Conservation (phyloP, 2,113 vertebrate genomes). For the Tichodroma muraria region DNA sequence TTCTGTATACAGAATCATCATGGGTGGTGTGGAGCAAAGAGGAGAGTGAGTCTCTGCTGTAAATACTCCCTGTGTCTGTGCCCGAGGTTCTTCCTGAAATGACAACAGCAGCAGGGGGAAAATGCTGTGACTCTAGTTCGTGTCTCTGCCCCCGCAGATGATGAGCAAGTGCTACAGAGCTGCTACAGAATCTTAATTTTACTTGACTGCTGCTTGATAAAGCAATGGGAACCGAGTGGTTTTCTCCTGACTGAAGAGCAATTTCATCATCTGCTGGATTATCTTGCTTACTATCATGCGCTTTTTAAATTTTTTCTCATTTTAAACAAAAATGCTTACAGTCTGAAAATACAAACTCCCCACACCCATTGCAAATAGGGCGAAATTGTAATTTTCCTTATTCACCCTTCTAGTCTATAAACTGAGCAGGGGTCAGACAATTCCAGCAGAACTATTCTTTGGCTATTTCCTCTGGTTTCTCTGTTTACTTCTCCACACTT, state of each 20-base stretch:
- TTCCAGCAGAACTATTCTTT: neutral
- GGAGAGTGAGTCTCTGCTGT: neutral
- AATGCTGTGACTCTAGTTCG: neutral
- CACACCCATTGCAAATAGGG: neutral
- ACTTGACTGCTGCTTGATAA: neutral
- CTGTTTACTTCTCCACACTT: neutral
- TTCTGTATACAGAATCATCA: neutral
- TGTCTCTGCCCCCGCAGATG: neutral
- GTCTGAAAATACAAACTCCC: neutral
- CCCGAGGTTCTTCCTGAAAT: neutral
- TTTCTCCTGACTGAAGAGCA: neutral
- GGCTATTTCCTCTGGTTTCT: neutral
- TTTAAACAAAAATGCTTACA: neutral
- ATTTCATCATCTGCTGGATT: neutral
- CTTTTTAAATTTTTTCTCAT: neutral
- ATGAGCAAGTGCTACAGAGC: neutral
- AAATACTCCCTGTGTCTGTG: neutral
- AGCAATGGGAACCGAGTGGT: neutral
- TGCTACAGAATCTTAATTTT: neutral
- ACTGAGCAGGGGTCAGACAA: neutral
- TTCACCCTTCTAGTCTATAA: neutral
- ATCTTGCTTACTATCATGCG: neutral
- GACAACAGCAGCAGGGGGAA: neutral
- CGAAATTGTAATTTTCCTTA: neutral
- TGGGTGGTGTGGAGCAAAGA: accelerated